Evolutionary conservation across 2,113 vertebrate species (phyloP).

Genomic region (Tachuris rubrigastra): DNA sequence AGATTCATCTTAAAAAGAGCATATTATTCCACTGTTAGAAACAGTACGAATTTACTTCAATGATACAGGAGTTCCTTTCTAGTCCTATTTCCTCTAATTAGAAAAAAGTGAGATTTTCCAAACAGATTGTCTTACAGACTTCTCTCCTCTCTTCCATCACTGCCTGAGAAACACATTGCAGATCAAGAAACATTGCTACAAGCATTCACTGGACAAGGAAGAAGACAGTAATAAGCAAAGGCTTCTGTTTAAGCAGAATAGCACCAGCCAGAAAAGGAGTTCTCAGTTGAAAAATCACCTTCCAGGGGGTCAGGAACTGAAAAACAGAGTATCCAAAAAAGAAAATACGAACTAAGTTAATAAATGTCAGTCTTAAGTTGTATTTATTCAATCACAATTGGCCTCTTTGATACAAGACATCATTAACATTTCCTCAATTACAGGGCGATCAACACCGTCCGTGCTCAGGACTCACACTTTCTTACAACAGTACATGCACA

Average conservation of each 20-base stretch:
- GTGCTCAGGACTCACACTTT: not conserved
- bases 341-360: not conserved
- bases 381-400: not conserved
- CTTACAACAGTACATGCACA: not conserved
- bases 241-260: not conserved
- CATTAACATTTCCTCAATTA: not conserved
- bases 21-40: not conserved
- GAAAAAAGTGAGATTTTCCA: not conserved
- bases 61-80: not conserved
- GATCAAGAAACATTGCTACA: not conserved
- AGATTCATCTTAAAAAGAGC: not conserved
- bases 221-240: not conserved
- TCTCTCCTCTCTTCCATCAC: not conserved
- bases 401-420: not conserved
- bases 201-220: not conserved
- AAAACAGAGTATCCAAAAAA: not conserved
- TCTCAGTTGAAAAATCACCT: not conserved
- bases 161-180: not conserved
- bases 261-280: not conserved
- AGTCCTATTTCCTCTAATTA: not conserved
- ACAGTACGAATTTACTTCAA: not conserved
- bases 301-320: not conserved
- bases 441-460: not conserved
- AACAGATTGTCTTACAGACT: not conserved
- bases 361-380: not conserved